Base-by-base conservation (phyloP, 2,888 invertebrate species). In the Cynaeus angustus region DNA sequence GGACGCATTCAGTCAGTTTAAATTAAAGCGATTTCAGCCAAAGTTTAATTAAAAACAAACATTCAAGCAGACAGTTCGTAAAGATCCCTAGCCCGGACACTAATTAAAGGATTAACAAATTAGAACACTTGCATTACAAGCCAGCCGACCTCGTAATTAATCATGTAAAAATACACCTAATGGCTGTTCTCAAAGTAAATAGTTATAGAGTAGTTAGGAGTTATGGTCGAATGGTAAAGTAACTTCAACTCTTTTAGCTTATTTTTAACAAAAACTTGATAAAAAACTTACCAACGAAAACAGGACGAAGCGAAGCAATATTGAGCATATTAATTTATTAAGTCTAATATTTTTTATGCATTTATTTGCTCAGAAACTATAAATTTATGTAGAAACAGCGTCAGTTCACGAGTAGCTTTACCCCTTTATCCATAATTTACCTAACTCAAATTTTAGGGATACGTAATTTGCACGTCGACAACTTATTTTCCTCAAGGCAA, bases 21-120 rank as follows among this genome's bases (percentile, higher is more conserved):
- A 59, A 46, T 46, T 59, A 43, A 28, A 16, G 33, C 45, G 59
- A 59, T 59, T 59, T 45, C 30, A 59, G 43, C 26, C 43, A 59
- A 59, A 59, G 26, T 59, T 59, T 59, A 59, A 59, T 59, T 45
- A 59, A 59, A 59, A 59, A 43, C 59, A 59, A 59, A 59, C 59
- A 59, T 33, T 45, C 45, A 45, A 9, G 13, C 56, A 45, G 59
- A 45, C 59, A 46, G 45, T 45, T 59, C 30, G 6, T 43, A 56
- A 43, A 10, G 43, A 28, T 45, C 45, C 16, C 46, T 58, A 58
- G 45, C 13, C 45, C 1, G 43, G 10, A 14, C 16, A 48, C 37
- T 61, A 61, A 61, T 61, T 50, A 61, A 50, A 37, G 48, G 48
- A 61, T 61, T 61, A 50, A 48, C 61, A 61, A 61, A 50, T 61